phyloP scores from a whole-genome alignment of 2,888 invertebrate species.

The Aporophyla lueneburgensis region DNA sequence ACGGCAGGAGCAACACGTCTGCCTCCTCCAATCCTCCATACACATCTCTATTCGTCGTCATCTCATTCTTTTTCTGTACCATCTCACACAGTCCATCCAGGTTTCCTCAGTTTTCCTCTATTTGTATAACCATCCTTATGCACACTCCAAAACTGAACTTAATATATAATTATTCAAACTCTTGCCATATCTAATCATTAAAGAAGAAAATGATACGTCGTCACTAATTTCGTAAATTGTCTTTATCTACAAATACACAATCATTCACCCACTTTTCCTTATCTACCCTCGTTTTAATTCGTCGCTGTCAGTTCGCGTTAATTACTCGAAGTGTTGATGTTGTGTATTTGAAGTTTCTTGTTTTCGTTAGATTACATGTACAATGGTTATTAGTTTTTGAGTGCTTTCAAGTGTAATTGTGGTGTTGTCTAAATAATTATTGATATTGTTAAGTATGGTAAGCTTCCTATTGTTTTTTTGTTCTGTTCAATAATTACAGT shows the following conservation, averaged over 20 bases:
- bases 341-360: conserved; percentile 7
- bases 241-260: conserved; percentile 26
- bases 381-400: conserved; percentile 12
- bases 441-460: conserved; percentile 25
- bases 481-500: too few relatives aligned
- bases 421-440: neutral
- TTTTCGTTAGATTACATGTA: conserved; percentile 6
- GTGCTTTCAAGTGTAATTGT: conserved; percentile 7
- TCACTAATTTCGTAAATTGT: conserved; percentile 21
- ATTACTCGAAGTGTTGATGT: conserved; percentile 30
- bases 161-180: neutral
- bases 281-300: conserved; percentile 56
- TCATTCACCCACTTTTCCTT: conserved; percentile 51
- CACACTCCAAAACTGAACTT: neutral
- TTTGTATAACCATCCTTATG: neutral
- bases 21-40: too few relatives aligned
- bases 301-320: conserved; percentile 26
- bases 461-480: neutral
- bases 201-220: neutral
- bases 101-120: neutral
- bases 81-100: neutral
- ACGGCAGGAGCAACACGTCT: neutral
- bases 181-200: neutral
- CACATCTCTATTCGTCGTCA: neutral
- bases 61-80: neutral